These are phyloP conservation scores for Potamarius usumacintae DNA, from an alignment of 2,113 vertebrate species.

Conservation along the genomic window DNA sequence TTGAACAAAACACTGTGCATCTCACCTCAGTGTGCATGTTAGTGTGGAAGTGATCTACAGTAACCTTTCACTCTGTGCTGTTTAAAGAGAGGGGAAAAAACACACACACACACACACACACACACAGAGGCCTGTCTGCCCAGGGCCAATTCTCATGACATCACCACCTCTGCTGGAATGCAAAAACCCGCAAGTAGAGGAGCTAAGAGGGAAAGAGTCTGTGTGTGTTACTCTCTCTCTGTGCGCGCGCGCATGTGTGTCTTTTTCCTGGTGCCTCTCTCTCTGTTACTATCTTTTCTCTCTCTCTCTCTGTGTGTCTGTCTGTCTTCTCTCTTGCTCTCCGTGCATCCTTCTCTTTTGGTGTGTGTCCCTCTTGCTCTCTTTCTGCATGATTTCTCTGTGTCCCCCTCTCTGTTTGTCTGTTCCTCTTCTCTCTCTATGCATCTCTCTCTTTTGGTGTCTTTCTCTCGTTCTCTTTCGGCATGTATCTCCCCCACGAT, in stretches of 20 bases:
- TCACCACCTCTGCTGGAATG: conserved; percentile 79
- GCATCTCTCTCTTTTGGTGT: neutral
- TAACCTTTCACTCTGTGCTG: conserved; percentile 26
- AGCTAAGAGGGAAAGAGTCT: conserved; percentile 42
- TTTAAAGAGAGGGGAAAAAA: conserved; percentile 15
- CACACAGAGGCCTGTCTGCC: conserved; percentile 77
- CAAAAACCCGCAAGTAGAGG: conserved; percentile 67
- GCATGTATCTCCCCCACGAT: neutral
- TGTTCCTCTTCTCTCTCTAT: neutral
- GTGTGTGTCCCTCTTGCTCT: neutral
- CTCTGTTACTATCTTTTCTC: neutral
- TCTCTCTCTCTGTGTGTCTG: neutral
- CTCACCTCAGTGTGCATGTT: conserved; percentile 27
- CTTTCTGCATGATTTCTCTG: neutral
- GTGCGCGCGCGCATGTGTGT: too few relatives aligned
- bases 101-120: conserved; percentile 1
- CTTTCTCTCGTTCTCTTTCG: neutral
- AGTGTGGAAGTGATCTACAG: conserved; percentile 47
- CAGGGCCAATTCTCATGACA: conserved; percentile 80
- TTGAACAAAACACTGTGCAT: neutral
- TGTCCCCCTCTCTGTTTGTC: too few relatives aligned
- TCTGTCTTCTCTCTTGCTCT: neutral
- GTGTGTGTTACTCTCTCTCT: conserved; percentile 31
- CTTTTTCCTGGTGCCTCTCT: neutral
- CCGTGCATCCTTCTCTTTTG: neutral